Evolutionary conservation across 2,888 invertebrate genomes (phyloP), one percentile per base, ranked within the genome.

Genomic region (Drosophila kanekoi): DNA sequence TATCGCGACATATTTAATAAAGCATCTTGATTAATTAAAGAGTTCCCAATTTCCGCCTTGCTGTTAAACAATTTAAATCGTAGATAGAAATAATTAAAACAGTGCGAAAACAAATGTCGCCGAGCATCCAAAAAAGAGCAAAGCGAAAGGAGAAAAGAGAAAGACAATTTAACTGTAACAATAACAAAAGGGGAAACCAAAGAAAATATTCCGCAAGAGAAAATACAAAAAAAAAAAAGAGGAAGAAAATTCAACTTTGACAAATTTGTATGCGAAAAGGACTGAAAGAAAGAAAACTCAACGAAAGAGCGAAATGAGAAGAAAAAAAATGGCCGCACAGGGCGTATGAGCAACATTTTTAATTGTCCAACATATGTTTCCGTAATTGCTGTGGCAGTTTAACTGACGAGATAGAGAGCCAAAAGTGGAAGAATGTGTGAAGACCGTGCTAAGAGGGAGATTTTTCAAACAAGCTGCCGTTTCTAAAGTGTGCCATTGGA

Each of bases 311-410:
- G 37, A 41, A 44, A 49, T 45, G 54, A 43, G 51, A 58, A 37
- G 45, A 53, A 62, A 52, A 51, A 44, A 23, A 65, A 52, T 63
- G 52, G 23, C 28, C 64, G 45, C 75, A 80, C 66, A 48, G 64
- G 69, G 72, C 81, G 77, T 83, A 87, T 84, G 79, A 66, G 79
- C 67, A 81, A 87, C 72, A 44, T 71, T 87, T 84, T 77, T 84
- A 87, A 83, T 87, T 84, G 87, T 60, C 58, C 56, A 72, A 79
- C 83, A 87, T 87, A 79, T 77, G 87, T 66, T 72, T 45, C 33
- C 60, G 72, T 81, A 83, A 87, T 83, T 87, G 87, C 72, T 80
- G 60, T 48, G 49, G 56, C 71, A 76, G 80, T 71, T 81, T 71
- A 79, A 59, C 65, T 57, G 54, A 49, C 47, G 63, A 53, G 28